Base-by-base conservation (phyloP, 2,113 vertebrate genomes). In the Hirundichthys speculiger region DNA sequence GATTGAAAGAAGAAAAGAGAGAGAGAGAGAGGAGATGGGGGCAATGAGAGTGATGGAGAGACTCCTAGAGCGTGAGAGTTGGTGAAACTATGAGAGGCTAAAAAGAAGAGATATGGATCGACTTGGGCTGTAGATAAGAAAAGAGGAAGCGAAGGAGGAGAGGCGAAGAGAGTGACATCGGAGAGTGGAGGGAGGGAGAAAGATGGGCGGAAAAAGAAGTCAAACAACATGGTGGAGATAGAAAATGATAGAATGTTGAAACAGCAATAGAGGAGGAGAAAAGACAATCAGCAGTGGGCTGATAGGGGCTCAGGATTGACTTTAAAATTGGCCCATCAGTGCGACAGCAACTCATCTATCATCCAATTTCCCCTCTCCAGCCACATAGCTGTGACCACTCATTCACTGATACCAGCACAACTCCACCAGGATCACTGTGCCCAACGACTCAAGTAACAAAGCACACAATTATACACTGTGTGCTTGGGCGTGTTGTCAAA, bases 361-460 rank as follows among this genome's bases (percentile, higher is more conserved):
- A 86, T 85, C 78, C 85, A 82, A 85, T 89, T 90, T 89, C 81
- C 54, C 65, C 75, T 55, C 42, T 87, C 83, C 67, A 77, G 84
- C 72, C 64, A 53, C 78, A 64, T 52, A 69, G 73, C 80, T 75
- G 73, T 79, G 70, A 82, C 81, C 66, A 82, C 89, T 86, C 84
- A 83, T 84, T 89, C 83, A 82, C 75, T 85, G 80, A 79, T 56
- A 77, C 75, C 13, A 62, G 58, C 70, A 71, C 49, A 65, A 55
- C 68, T 76, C 61, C 72, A 59, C 59, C 25, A 38, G 19, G 30
- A 69, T 50, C 77, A 59, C 54, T 30, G 49, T 72, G 75, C 76
- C 85, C 73, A 80, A 66, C 66, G 64, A 69, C 72, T 59, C 61
- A 53, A 58, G 30, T 61, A 27, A 10, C 18, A 62, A 63, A 65